phyloP scores from a whole-genome alignment of 2,797 vertebrate genomes.

The Pelobates cultripes region DNA sequence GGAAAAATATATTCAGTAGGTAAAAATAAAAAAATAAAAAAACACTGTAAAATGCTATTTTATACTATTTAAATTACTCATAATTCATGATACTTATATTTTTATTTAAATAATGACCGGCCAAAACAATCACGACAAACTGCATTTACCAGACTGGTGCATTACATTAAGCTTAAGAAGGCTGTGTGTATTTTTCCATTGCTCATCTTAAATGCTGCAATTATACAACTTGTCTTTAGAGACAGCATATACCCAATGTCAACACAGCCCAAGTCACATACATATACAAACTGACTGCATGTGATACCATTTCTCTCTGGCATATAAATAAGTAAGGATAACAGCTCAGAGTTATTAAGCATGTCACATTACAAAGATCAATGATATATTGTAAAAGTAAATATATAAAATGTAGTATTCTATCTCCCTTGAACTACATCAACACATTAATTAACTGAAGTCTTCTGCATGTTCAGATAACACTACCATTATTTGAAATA shows the following conservation, averaged over 20 bases:
- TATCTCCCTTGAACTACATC: not conserved
- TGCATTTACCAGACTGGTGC: too few relatives aligned
- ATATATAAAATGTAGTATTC: not conserved
- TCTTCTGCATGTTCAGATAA: not conserved
- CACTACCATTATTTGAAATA: not conserved
- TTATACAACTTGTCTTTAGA: not conserved
- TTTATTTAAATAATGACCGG: too few relatives aligned
- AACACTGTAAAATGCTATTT: too few relatives aligned
- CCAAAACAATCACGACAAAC: too few relatives aligned
- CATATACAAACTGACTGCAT: not conserved
- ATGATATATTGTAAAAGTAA: not conserved
- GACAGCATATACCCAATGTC: not conserved
- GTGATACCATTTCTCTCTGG: not conserved
- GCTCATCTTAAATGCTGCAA: not conserved
- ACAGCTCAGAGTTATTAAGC: not conserved
- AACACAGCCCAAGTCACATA: not conserved
- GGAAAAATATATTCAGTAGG: too few relatives aligned
- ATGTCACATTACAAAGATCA: slow-evolving; percentile 1
- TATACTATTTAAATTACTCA: too few relatives aligned
- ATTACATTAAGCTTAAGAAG: too few relatives aligned
- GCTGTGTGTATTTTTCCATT: not conserved
- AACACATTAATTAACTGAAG: not conserved
- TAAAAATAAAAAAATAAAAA: not conserved
- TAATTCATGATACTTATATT: too few relatives aligned
- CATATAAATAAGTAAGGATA: not conserved